phyloP scores from a whole-genome alignment of 1,140 invertebrate genomes.

The Schlechtendalia chinensis region DNA sequence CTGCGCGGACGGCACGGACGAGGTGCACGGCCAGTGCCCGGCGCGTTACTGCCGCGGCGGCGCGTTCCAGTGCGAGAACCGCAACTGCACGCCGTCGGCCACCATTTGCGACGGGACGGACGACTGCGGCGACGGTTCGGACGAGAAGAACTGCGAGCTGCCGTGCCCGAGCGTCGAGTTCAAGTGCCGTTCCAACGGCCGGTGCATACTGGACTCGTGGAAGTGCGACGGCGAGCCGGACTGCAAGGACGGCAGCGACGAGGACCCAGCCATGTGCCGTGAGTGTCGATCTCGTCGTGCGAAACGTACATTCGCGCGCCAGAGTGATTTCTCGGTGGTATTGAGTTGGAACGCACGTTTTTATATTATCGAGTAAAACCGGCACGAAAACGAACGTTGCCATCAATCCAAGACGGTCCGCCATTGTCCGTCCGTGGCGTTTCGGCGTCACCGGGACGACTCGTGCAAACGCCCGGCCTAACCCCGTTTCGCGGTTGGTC shows the following conservation, averaged over 20 bases:
- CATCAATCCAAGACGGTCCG: too few relatives aligned
- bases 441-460: too few relatives aligned
- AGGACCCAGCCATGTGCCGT: slow-evolving; percentile 84
- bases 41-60: slow-evolving; percentile 76
- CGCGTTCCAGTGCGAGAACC: slow-evolving; percentile 90
- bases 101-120: slow-evolving; percentile 90
- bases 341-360: too few relatives aligned
- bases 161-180: slow-evolving; percentile 91
- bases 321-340: too few relatives aligned
- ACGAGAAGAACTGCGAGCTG: slow-evolving; percentile 65
- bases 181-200: slow-evolving; percentile 84
- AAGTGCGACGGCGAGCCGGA: slow-evolving; percentile 93
- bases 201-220: slow-evolving; percentile 93
- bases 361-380: too few relatives aligned
- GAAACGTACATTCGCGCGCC: too few relatives aligned
- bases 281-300: slow-evolving; percentile 57
- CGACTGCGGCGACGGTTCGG: slow-evolving; percentile 75
- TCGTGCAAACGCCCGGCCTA: too few relatives aligned
- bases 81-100: slow-evolving; percentile 87
- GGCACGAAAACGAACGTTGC: too few relatives aligned
- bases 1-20: slow-evolving; percentile 89
- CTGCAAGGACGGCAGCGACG: slow-evolving; percentile 91
- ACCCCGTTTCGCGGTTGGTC: too few relatives aligned
- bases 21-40: slow-evolving; percentile 73
- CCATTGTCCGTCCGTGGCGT: too few relatives aligned